These are phyloP conservation scores for Balearica regulorum DNA, from an alignment of 2,797 vertebrate genomes.

Conservation along the genomic window DNA sequence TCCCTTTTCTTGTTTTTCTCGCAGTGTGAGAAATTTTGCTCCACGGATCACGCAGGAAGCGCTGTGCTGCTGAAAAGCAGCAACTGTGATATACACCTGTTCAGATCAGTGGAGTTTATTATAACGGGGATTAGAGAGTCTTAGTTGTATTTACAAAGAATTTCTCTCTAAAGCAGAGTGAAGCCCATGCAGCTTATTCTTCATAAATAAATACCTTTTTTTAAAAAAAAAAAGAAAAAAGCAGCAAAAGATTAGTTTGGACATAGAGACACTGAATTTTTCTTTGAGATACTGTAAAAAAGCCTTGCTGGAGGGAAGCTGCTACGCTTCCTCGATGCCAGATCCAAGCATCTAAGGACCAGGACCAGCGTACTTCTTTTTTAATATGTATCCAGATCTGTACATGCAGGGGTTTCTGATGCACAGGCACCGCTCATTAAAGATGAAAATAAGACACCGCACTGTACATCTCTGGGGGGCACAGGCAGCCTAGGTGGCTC, in stretches of 20 bases:
- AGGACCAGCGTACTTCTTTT: not conserved
- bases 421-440: not conserved
- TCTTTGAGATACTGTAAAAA: not conserved
- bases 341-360: not conserved
- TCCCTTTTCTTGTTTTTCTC: not conserved
- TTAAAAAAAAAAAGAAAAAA: too few species aligned
- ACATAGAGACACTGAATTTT: not conserved
- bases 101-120: constrained; percentile 31
- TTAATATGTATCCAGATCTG: not conserved
- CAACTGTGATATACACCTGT: constrained; percentile 44
- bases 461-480: too few species aligned
- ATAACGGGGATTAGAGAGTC: constrained; percentile 2
- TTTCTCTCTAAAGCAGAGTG: constrained; percentile 37
- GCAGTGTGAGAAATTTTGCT: not conserved
- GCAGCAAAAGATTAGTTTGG: not conserved
- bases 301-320: not conserved
- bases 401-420: not conserved
- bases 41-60: not conserved
- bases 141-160: constrained; percentile 58
- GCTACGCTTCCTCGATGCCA: not conserved
- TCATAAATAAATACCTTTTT: not conserved
- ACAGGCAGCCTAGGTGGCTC: not conserved
- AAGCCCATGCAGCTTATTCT: constrained; percentile 9
- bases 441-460: not conserved
- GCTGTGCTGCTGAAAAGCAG: not conserved